Base-by-base conservation (phyloP, 2,113 vertebrate species). In the Sminthopsis crassicaudata region DNA sequence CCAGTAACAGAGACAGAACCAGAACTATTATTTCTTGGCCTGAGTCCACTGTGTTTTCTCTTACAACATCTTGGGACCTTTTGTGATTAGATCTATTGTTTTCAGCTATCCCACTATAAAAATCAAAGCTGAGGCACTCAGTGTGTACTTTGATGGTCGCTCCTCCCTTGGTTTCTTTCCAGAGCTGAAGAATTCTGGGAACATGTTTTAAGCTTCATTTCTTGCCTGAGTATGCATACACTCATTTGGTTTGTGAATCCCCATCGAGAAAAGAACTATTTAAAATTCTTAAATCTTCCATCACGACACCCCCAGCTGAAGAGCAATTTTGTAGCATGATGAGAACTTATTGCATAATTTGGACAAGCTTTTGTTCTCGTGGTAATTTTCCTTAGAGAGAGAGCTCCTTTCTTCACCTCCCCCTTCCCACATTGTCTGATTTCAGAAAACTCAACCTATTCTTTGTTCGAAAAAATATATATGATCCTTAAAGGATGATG, bases 281-380 rank as follows among this genome's bases (percentile, higher is more conserved):
- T 98, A 98, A 98, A 98, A 98, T 97, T 90, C 51, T 95, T 97
- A 97, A 96, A 95, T 95, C 93, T 95, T 96, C 96, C 97, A 98
- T 91, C 67, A 84, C 98, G 98, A 98, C 98, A 98, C 96, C 91
- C 95, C 53, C 93, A 96, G 95, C 91, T 98, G 97, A 98, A 98
- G 97, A 98, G 97, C 96, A 98, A 98, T 98, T 98, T 98, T 97
- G 95, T 96, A 96, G 96, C 97, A 98, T 98, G 98, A 98, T 98
- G 96, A 98, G 98, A 95, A 95, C 0, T 90, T 89, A 90, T 97
- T 98, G 97, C 98, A 98, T 98, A 98, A 98, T 98, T 98, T 98
- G 97, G 97, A 95, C 96, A 96, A 97, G 98, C 97, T 98, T 98
- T 98, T 99, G 96, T 98, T 98, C 98, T 98, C 91, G 22, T 95